A percentile compares a stretch with the other conserved stretches of the same genome.
Evolutionary conservation across 2,797 vertebrate species (phyloP).

Genomic region (Typhlichthys eigenmanni): DNA sequence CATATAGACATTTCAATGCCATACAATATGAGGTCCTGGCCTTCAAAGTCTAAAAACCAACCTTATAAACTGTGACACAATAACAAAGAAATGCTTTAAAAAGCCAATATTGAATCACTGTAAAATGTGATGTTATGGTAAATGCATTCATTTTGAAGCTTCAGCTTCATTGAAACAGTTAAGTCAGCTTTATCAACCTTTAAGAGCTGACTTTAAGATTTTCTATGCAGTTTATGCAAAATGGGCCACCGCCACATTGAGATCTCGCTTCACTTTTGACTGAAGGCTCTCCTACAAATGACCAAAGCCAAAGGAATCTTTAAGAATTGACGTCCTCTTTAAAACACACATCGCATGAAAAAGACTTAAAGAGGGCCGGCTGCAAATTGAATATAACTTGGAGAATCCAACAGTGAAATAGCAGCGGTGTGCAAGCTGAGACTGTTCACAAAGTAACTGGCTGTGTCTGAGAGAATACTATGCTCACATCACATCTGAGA

Average conservation of each 20-base stretch:
- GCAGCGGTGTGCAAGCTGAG: slow-evolving; percentile 59
- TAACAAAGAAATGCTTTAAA: slow-evolving; percentile 52
- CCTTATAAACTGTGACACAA: slow-evolving; percentile 32
- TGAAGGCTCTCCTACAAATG: slow-evolving; percentile 67
- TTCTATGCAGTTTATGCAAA: slow-evolving; percentile 78
- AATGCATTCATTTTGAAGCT: slow-evolving; percentile 73
- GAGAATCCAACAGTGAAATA: slow-evolving; percentile 73
- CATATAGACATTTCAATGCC: slow-evolving; percentile 11
- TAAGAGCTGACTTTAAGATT: slow-evolving; percentile 71
- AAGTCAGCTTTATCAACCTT: slow-evolving; percentile 69
- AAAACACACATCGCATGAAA: slow-evolving; percentile 79
- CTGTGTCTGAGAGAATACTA: slow-evolving; percentile 71
- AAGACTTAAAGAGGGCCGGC: slow-evolving; percentile 75
- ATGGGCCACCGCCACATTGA: slow-evolving; percentile 61
- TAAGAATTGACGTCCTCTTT: slow-evolving; percentile 79
- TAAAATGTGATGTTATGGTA: slow-evolving; percentile 65
- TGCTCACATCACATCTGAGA: slow-evolving; percentile 72
- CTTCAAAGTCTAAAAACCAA: slow-evolving; percentile 41
- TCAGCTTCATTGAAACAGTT: slow-evolving; percentile 62
- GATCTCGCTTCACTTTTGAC: slow-evolving; percentile 61
- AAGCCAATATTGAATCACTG: slow-evolving; percentile 72
- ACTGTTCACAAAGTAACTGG: slow-evolving; percentile 67
- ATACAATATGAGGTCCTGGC: slow-evolving; percentile 15
- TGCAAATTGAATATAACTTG: slow-evolving; percentile 81
- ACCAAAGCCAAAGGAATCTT: slow-evolving; percentile 75